Conservation (phyloP, 2,113 vertebrate genomes). For the Lasiurus cinereus region DNA sequence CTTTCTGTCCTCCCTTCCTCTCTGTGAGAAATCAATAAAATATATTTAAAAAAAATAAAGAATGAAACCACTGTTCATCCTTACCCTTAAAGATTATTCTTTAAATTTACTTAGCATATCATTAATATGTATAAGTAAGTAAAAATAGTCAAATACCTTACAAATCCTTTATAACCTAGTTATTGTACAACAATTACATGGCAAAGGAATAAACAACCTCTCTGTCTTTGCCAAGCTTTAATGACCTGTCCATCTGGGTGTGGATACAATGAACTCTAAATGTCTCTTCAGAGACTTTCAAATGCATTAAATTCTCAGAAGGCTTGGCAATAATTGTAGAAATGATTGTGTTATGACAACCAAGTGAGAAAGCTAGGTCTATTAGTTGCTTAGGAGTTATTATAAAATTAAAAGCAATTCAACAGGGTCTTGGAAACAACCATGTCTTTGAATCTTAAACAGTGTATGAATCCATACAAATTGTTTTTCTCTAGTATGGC, state of each 20-base stretch:
- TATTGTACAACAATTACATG: conserved; percentile 41
- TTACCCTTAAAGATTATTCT: neutral
- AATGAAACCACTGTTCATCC: neutral
- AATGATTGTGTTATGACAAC: conserved; percentile 72
- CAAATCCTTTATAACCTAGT: neutral
- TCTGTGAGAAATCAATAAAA: no score
- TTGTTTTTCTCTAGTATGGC: neutral
- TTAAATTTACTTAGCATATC: conserved; percentile 36
- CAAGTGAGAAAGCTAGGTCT: conserved; percentile 59
- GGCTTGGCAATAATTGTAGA: conserved; percentile 69
- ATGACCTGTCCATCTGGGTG: conserved; percentile 59
- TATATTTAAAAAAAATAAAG: neutral
- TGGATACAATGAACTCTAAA: conserved; percentile 56
- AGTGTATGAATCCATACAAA: neutral
- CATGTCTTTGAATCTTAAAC: conserved; percentile 33
- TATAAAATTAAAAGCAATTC: conserved; percentile 63
- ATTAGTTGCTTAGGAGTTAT: conserved; percentile 46
- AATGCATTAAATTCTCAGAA: conserved; percentile 65
- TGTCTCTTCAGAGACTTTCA: conserved; percentile 68
- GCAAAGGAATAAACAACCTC: conserved; percentile 50
- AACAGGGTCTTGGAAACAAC: neutral
- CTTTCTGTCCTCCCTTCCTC: no score
- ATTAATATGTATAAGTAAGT: neutral
- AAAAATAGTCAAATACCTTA: conserved; percentile 29
- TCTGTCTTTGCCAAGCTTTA: conserved; percentile 56